phyloP scores from a whole-genome alignment of 2,888 invertebrate genomes.

The Alviniconcha strummeri region DNA sequence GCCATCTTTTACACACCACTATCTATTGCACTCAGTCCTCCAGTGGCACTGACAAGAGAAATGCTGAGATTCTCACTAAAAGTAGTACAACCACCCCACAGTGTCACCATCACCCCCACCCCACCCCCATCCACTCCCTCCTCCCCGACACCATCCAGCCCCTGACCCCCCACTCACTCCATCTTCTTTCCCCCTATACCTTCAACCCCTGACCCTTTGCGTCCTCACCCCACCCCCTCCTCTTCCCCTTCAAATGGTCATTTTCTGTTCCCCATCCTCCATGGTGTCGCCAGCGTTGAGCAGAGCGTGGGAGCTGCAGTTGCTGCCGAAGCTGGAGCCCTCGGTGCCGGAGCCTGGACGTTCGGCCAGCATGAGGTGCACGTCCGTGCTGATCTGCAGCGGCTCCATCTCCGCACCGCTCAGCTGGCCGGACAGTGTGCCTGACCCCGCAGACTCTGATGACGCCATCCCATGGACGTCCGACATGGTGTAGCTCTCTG shows the following conservation, averaged over 20 bases:
- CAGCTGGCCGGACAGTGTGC: conserved; percentile 24
- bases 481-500: conserved; percentile 32
- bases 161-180: background rate
- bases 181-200: background rate
- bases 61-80: too few relatives aligned
- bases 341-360: conserved; percentile 42
- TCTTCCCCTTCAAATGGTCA: conserved; percentile 4
- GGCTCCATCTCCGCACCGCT: conserved; percentile 45
- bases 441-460: conserved; percentile 30
- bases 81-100: too few relatives aligned
- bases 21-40: too few relatives aligned
- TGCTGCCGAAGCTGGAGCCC: conserved; percentile 59
- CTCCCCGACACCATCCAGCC: background rate
- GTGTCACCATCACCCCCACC: background rate
- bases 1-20: too few relatives aligned
- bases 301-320: conserved; percentile 54
- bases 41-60: too few relatives aligned
- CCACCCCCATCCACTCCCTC: background rate
- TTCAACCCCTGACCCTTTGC: background rate
- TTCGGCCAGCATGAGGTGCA: conserved; percentile 39
- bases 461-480: conserved; percentile 31
- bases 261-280: conserved; percentile 28
- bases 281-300: conserved; percentile 40
- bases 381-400: conserved; percentile 43
- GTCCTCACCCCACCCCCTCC: background rate